These are phyloP conservation scores for Apoderus coryli DNA, from an alignment of 2,888 invertebrate genomes.

Conservation along the genomic window DNA sequence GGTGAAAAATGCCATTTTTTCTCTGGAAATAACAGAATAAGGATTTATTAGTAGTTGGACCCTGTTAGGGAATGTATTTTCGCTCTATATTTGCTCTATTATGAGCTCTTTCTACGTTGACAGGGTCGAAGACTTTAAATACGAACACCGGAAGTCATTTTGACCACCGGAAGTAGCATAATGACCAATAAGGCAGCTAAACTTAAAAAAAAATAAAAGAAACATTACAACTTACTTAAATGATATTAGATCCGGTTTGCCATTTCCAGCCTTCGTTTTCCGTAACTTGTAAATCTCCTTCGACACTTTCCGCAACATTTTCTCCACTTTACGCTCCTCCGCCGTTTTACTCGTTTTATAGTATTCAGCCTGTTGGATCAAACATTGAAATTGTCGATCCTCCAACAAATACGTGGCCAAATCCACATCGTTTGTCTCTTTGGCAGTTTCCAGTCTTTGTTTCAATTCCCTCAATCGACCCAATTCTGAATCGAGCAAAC, in stretches of 20 bases:
- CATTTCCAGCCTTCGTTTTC: constrained; percentile 72
- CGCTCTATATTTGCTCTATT: too few species aligned
- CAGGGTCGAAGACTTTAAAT: too few species aligned
- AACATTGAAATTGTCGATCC: constrained; percentile 70
- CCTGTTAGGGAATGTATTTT: too few species aligned
- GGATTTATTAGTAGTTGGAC: not conserved
- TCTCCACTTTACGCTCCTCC: constrained; percentile 57
- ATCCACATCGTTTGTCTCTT: constrained; percentile 66
- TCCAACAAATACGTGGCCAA: constrained; percentile 76
- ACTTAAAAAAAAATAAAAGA: constrained; percentile 3
- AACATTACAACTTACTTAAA: constrained; percentile 61
- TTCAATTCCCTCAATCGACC: constrained; percentile 68
- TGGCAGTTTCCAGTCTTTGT: constrained; percentile 66
- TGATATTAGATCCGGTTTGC: constrained; percentile 81
- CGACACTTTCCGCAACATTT: constrained; percentile 74
- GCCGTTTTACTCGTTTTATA: constrained; percentile 38
- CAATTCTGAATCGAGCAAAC: constrained; percentile 74
- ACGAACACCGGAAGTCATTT: too few species aligned
- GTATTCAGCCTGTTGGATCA: constrained; percentile 44
- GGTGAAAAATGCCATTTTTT: constrained; percentile 95
- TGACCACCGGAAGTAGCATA: too few species aligned
- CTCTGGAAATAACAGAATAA: constrained; percentile 43
- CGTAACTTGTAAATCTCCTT: constrained; percentile 83
- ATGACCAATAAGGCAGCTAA: too few species aligned
- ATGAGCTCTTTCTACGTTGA: too few species aligned